Evolutionary conservation across 2,888 invertebrate species (phyloP).

Genomic region (Hoplodrina blanda): DNA sequence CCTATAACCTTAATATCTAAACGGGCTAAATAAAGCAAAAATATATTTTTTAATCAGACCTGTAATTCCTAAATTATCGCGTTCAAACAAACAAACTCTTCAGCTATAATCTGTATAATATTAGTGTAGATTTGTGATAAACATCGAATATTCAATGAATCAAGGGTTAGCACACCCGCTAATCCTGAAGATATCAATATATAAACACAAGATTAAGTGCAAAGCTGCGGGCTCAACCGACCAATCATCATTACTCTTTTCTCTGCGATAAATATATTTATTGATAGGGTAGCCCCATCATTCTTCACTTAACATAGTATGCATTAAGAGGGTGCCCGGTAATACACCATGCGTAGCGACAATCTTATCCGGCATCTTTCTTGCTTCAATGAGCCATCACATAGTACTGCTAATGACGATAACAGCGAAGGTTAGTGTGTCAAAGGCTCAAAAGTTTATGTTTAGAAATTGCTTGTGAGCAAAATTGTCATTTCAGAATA

Average conservation of each 20-base stretch:
- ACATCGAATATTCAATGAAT: not conserved
- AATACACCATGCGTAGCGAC: constrained; percentile 20
- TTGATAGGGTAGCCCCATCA: not conserved
- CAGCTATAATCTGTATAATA: too few species aligned
- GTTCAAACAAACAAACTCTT: too few species aligned
- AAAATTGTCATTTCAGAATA: not conserved
- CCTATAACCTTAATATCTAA: too few species aligned
- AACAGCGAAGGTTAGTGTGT: not conserved
- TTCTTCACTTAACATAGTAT: not conserved
- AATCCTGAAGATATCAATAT: not conserved
- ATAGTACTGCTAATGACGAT: constrained; percentile 6
- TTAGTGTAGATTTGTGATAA: not conserved
- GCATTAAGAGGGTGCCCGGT: not conserved
- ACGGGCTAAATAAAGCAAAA: too few species aligned
- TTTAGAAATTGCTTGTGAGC: not conserved
- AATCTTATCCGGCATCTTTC: constrained; percentile 32
- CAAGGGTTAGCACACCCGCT: not conserved
- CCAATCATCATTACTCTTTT: constrained; percentile 5
- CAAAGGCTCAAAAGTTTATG: not conserved
- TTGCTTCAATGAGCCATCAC: constrained; percentile 37
- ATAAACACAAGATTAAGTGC: not conserved
- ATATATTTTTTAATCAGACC: too few species aligned
- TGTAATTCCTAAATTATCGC: too few species aligned
- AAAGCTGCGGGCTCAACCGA: not conserved
- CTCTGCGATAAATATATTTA: not conserved